phyloP scores from a whole-genome alignment of 2,797 vertebrate genomes.

The Orestias chungarensis region DNA sequence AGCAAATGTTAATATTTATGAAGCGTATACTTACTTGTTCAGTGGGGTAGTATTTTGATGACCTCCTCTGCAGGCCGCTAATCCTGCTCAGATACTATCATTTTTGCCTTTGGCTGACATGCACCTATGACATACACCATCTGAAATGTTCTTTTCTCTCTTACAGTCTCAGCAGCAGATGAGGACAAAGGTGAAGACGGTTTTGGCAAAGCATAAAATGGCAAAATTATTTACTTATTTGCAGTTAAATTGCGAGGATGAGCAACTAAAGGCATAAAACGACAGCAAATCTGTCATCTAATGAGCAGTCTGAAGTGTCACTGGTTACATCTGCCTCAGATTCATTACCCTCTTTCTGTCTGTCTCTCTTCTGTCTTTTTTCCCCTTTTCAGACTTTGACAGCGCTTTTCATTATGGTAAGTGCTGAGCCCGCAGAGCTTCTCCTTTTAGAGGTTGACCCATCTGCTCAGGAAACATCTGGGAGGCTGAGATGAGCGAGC shows the following conservation, averaged over 20 bases:
- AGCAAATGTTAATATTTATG: not conserved
- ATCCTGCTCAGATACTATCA: not conserved
- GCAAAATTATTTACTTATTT: conserved; percentile 20
- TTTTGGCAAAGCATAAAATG: conserved; percentile 30
- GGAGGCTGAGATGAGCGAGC: conserved; percentile 49
- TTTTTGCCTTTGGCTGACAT: conserved; percentile 32
- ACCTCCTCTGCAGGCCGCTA: too few relatives aligned
- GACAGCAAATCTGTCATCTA: conserved; percentile 44
- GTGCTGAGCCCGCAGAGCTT: conserved; percentile 47
- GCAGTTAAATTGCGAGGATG: conserved; percentile 38
- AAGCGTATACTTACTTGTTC: too few relatives aligned
- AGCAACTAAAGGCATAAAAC: conserved; percentile 36
- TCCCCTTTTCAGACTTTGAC: conserved; percentile 70
- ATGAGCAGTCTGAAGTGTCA: conserved; percentile 50
- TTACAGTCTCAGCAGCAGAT: conserved; percentile 51
- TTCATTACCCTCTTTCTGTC: conserved; percentile 33
- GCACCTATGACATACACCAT: conserved; percentile 10
- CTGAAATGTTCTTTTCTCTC: conserved; percentile 22
- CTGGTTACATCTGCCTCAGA: conserved; percentile 46
- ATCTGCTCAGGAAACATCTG: conserved; percentile 69
- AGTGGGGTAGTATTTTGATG: too few relatives aligned
- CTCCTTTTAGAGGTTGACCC: conserved; percentile 36
- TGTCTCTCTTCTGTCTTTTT: conserved; percentile 16
- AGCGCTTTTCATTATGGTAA: conserved; percentile 83
- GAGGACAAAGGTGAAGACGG: conserved; percentile 62